Conservation (phyloP, 2,888 invertebrate genomes). For the Zootermopsis nevadensis region DNA sequence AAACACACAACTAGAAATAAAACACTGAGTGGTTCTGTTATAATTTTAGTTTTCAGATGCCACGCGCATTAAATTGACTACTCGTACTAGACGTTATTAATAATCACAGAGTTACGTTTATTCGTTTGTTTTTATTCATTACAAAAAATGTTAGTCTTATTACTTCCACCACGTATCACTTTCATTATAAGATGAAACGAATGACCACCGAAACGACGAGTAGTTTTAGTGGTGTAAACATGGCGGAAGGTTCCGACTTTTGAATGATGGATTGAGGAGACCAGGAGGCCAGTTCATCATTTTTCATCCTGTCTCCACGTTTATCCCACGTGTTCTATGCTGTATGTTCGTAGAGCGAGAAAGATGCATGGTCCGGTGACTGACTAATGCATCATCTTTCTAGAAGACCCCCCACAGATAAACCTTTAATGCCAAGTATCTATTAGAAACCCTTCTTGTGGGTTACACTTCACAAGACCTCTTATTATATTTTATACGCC, state of each 20-base stretch:
- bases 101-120: background rate
- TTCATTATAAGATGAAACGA: background rate
- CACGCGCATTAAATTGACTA: background rate
- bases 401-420: conserved; percentile 44
- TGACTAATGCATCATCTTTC: conserved; percentile 44
- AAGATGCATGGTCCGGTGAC: background rate
- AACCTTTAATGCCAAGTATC: conserved; percentile 35
- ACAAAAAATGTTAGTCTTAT: background rate
- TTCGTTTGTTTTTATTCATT: background rate
- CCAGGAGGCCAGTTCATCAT: conserved; percentile 43
- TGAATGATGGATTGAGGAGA: conserved; percentile 48
- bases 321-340: conserved; percentile 17
- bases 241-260: conserved; percentile 19
- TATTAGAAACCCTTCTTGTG: conserved; percentile 32
- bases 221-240: background rate
- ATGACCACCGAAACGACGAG: conserved; percentile 15
- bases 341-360: background rate
- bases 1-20: background rate
- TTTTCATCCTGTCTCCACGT: conserved; percentile 51
- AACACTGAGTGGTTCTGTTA: background rate
- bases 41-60: background rate
- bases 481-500: background rate
- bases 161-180: background rate
- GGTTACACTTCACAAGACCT: background rate
- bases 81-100: background rate